Conservation (phyloP, 2,888 invertebrate genomes). For the Eupeodes luniger region DNA sequence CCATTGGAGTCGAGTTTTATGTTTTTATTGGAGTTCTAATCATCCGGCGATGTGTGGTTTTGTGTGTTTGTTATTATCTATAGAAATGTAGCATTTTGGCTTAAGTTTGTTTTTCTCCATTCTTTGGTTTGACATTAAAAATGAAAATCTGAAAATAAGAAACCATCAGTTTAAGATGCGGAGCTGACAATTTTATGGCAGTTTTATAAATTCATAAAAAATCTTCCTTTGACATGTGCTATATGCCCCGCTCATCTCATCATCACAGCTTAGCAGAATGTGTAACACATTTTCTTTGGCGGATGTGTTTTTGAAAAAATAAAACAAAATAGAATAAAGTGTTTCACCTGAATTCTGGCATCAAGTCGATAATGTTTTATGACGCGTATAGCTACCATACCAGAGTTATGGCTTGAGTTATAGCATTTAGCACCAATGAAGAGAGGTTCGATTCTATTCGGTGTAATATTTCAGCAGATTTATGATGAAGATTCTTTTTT, state of each 20-base stretch:
- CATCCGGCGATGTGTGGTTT: constrained; percentile 56
- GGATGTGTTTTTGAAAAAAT: constrained; percentile 10
- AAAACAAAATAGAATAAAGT: not conserved
- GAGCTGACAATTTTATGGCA: constrained; percentile 33
- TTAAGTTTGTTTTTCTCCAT: constrained; percentile 46
- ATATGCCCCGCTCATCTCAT: not conserved
- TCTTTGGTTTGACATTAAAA: constrained; percentile 5
- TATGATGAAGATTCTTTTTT: constrained; percentile 2
- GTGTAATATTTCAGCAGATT: constrained; percentile 48
- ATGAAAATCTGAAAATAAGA: not conserved
- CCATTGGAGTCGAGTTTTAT: constrained; percentile 40
- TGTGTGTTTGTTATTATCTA: constrained; percentile 15
- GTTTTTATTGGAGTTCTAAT: constrained; percentile 66
- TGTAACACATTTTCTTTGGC: constrained; percentile 51
- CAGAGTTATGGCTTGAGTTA: constrained; percentile 33
- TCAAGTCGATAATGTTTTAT: constrained; percentile 43
- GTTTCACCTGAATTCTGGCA: constrained; percentile 48
- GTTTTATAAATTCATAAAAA: constrained; percentile 16
- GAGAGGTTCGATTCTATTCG: constrained; percentile 5
- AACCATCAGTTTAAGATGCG: not conserved
- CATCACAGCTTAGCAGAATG: not conserved
- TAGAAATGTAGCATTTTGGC: not conserved
- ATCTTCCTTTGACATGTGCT: not conserved
- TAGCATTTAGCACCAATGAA: constrained; percentile 26
- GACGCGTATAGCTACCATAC: not conserved